These are phyloP conservation scores for Drosophila kanapiae DNA, from an alignment of 1,140 invertebrate genomes.

Conservation along the genomic window DNA sequence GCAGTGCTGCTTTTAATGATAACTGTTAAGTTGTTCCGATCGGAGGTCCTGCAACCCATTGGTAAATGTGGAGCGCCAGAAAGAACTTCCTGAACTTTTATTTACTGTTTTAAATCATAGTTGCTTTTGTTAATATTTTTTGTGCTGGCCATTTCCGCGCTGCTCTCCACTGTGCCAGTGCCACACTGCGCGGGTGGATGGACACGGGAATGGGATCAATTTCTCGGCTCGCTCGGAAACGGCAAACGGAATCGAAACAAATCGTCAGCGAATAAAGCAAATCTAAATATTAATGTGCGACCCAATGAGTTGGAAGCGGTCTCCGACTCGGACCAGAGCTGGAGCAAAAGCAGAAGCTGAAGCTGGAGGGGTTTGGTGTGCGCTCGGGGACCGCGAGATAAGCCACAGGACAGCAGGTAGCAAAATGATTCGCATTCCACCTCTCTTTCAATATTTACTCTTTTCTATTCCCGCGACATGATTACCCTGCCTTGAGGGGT, in stretches of 20 bases:
- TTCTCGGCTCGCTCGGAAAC: slow-evolving; percentile 27
- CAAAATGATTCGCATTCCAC: slow-evolving; percentile 14
- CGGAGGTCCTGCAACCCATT: too few species aligned
- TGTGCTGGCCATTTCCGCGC: not conserved
- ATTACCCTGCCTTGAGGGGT: not conserved
- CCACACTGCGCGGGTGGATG: not conserved
- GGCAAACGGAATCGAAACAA: slow-evolving; percentile 72
- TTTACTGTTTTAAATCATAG: too few species aligned
- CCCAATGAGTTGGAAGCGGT: slow-evolving; percentile 74
- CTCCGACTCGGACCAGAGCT: too few species aligned
- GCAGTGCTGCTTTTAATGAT: not conserved
- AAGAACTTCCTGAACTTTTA: too few species aligned
- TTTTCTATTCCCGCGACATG: not conserved
- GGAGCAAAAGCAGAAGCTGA: not conserved
- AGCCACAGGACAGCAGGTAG: slow-evolving; percentile 62
- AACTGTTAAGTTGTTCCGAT: too few species aligned
- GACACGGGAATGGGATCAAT: slow-evolving; percentile 28
- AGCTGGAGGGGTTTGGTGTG: slow-evolving; percentile 8
- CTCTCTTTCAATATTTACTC: slow-evolving; percentile 60
- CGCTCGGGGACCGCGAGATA: slow-evolving; percentile 38
- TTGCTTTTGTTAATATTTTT: not conserved
- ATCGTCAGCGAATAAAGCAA: slow-evolving; percentile 76
- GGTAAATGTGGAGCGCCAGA: too few species aligned
- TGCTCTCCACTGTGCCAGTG: slow-evolving; percentile 9
- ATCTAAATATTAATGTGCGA: slow-evolving; percentile 79